Base-by-base conservation (phyloP, 2,113 vertebrate genomes). In the Propithecus coquereli region DNA sequence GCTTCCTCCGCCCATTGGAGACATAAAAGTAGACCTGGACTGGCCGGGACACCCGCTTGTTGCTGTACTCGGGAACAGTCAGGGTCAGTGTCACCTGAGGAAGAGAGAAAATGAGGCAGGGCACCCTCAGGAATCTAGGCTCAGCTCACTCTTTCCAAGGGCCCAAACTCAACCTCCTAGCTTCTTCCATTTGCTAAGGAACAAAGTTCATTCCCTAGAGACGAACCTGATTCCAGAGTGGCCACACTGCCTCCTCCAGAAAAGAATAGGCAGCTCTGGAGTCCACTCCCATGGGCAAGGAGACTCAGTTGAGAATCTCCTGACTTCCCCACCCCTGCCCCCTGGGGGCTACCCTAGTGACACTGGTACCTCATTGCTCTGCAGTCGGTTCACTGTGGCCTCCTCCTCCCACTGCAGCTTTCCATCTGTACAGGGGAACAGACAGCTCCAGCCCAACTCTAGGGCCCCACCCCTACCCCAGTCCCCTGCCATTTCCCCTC, bases 351-450 rank as follows among this genome's bases (percentile, higher is more conserved):
- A 9, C 74, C 77, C 81, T 34, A 27, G 34, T n/a, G 30, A 89
- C 83, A 61, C 43, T 8, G 66, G 94, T 96, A 98, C 99, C 99
- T 99, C 99, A 47, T 98, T 99, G 98, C 99, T 99, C 98, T 99
- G 99, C 89, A 99, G 97, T 23, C 98, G 98, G 97, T 99, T 99
- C 40, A 99, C 98, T 0, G 98, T 98, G 52, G 99, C 99, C 97
- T 99, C 99, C 85, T 99, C 99, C 93, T 99, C 99, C 99, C 99
- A 99, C 76, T 99, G 99, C 34, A 99, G 97, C 96, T 99, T 99
- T 81, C 99, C 99, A 97, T 99, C 99, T 99, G 91, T 90, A 61
- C 74, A 10, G 74, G 54, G 59, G 22, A 50, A 74, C n/a, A 93
- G 47, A 76, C 77, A 50, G 45, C 79, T 93, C 32, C 86, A 97